A percentile compares a stretch with the other conserved stretches of the same genome.
These are phyloP conservation scores for Terebella lapidaria DNA, from an alignment of 2,888 invertebrate species.

Conservation along the genomic window DNA sequence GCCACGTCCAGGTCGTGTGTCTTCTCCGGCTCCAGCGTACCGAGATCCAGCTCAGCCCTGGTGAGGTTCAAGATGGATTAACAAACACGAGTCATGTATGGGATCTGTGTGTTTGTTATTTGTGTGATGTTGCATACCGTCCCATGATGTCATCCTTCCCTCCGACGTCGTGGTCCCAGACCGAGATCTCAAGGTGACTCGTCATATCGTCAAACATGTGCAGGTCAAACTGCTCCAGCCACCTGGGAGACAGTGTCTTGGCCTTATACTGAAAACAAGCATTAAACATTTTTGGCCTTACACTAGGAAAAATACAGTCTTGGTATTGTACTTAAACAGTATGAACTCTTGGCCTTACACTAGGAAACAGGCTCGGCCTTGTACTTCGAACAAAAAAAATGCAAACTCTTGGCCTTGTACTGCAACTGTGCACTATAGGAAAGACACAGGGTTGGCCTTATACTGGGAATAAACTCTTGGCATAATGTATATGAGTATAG, in stretches of 20 bases:
- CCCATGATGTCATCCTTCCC: slow-evolving; percentile 85
- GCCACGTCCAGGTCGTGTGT: slow-evolving; percentile 87
- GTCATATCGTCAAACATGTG: slow-evolving; percentile 92
- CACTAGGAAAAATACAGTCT: neutral
- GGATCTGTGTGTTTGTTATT: neutral
- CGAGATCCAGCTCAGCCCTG: slow-evolving; percentile 81
- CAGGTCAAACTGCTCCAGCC: slow-evolving; percentile 96
- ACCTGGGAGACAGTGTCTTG: slow-evolving; percentile 80
- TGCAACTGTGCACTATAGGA: too few relatives aligned
- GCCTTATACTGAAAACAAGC: slow-evolving; percentile 57
- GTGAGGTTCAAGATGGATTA: neutral
- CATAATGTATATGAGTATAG: too few relatives aligned
- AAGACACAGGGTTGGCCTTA: too few relatives aligned
- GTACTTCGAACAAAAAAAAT: too few relatives aligned
- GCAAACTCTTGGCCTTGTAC: too few relatives aligned
- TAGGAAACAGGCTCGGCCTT: too few relatives aligned
- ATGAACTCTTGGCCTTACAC: too few relatives aligned
- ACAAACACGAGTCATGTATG: neutral
- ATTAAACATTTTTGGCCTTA: neutral
- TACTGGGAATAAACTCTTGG: too few relatives aligned
- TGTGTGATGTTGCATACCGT: slow-evolving; percentile 58
- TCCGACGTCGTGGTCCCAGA: slow-evolving; percentile 81
- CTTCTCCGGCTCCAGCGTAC: slow-evolving; percentile 76
- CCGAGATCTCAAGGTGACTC: slow-evolving; percentile 82
- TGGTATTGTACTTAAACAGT: too few relatives aligned